Evolutionary conservation across 2,888 invertebrate species (phyloP).

Genomic region (Terebella lapidaria): DNA sequence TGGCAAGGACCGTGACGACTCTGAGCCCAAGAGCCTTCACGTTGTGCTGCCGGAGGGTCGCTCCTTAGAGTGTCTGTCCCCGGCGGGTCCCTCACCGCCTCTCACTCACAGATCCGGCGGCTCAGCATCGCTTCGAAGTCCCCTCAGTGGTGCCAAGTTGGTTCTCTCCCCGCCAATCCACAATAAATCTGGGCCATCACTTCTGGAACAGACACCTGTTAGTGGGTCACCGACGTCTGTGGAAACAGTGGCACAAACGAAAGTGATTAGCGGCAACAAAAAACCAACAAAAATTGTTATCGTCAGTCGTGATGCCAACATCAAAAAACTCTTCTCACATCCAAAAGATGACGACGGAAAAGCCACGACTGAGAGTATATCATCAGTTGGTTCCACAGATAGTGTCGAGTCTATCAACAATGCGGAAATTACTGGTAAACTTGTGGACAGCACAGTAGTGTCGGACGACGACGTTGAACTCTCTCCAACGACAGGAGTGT

Average conservation of each 20-base stretch:
- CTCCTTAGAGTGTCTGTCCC: background rate
- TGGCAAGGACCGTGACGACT: background rate
- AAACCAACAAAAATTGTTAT: slow-evolving; percentile 4
- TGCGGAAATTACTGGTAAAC: no score
- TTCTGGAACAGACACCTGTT: background rate
- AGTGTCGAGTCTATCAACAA: no score
- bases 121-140: background rate
- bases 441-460: no score
- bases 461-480: no score
- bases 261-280: background rate
- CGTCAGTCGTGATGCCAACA: slow-evolving; percentile 5
- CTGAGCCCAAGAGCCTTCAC: background rate
- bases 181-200: background rate
- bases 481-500: no score
- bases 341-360: no score
- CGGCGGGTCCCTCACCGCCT: background rate
- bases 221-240: background rate
- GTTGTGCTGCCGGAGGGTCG: background rate
- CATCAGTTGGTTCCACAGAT: no score
- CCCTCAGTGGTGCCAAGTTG: background rate
- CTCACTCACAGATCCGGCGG: background rate
- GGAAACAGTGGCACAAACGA: background rate
- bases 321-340: background rate
- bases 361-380: no score
- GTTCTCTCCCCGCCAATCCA: background rate